Evolutionary conservation across 2,797 vertebrate species (phyloP).

Genomic region (Capromys pilorides): DNA sequence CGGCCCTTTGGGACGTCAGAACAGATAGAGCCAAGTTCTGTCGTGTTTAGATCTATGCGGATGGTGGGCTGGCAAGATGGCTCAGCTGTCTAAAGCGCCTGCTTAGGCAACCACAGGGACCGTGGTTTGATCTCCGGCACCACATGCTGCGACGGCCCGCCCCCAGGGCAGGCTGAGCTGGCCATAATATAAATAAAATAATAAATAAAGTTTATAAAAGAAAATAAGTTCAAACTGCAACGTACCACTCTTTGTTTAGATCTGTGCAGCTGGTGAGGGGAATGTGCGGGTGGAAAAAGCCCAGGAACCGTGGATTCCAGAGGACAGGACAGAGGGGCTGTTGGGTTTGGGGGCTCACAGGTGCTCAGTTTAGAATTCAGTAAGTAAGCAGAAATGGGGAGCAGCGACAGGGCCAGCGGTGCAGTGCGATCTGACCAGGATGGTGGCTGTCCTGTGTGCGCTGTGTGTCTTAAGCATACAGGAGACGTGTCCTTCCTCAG

Average conservation of each 20-base stretch:
- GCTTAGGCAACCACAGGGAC: no score
- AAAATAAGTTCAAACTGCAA: no score
- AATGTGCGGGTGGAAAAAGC: neutral
- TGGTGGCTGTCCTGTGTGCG: fast-evolving
- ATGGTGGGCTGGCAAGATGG: neutral
- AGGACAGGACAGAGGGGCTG: fast-evolving
- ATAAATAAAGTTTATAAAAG: no score
- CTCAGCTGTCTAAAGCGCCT: no score
- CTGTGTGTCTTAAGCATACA: neutral
- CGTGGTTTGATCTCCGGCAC: no score
- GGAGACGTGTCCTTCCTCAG: neutral
- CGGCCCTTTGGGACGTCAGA: neutral
- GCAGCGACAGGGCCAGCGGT: neutral
- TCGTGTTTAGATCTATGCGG: neutral
- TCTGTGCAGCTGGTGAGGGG: neutral
- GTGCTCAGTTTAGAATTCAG: neutral
- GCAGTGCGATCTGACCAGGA: neutral
- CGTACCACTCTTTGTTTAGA: neutral
- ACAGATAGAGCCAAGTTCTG: neutral
- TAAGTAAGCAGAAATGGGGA: neutral
- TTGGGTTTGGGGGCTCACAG: neutral
- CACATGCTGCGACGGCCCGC: no score
- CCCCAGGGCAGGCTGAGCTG: no score
- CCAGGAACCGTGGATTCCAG: neutral
- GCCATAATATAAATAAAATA: no score